These are phyloP conservation scores for Clivina fossor DNA, from an alignment of 2,888 invertebrate species.

Conservation along the genomic window DNA sequence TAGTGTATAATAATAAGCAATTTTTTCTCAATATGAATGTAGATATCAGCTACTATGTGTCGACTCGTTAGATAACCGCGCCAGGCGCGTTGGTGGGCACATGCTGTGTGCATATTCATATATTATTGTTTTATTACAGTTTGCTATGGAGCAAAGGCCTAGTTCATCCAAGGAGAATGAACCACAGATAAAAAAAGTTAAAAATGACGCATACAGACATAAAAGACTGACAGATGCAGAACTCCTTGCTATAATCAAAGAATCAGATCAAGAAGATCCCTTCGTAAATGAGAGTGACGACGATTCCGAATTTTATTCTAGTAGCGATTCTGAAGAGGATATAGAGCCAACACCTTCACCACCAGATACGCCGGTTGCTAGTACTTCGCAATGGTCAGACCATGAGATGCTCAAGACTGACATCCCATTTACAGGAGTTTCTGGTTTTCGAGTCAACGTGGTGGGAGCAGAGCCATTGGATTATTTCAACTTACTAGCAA, in stretches of 20 bases:
- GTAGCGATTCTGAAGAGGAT: conserved; percentile 7
- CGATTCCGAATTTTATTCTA: conserved; percentile 1
- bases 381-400: conserved; percentile 3
- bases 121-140: conserved; percentile 8
- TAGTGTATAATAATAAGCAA: conserved; percentile 8
- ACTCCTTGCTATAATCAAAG: conserved; percentile 4
- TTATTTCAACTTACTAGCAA: conserved; percentile 14
- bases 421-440: conserved; percentile 8
- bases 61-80: neutral
- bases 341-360: conserved; percentile 4
- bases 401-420: conserved; percentile 5
- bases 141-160: conserved; percentile 5
- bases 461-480: conserved; percentile 7
- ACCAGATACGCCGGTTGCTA: conserved; percentile 7
- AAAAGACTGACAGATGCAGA: conserved; percentile 4
- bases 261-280: conserved; percentile 3
- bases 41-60: too few species aligned
- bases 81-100: too few species aligned
- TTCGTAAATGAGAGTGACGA: conserved; percentile 6
- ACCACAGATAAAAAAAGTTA: too few species aligned
- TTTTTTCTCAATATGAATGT: neutral
- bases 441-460: conserved; percentile 4
- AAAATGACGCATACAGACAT: neutral
- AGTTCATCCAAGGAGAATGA: neutral
- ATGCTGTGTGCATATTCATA: conserved; percentile 10